Evolutionary conservation across 2,797 vertebrate genomes (phyloP).

Genomic region (Sebastes itinus): DNA sequence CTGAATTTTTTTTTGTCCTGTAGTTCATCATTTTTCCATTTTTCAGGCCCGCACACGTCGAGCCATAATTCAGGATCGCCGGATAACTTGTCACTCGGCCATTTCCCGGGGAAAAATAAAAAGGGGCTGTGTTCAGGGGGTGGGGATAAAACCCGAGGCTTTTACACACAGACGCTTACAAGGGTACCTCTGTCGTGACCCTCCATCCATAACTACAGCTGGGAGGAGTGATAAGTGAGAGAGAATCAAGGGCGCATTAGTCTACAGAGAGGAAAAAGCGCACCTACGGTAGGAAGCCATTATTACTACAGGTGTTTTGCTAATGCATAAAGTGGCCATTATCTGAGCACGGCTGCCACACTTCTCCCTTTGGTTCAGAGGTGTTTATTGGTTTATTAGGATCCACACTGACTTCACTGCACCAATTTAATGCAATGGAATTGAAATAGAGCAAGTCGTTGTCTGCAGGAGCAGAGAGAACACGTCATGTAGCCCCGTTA

Average conservation of each 20-base stretch:
- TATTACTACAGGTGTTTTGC: constrained; percentile 68
- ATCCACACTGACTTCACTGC: constrained; percentile 56
- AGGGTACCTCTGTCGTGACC: constrained; percentile 23
- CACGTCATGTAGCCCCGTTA: constrained; percentile 49
- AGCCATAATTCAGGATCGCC: constrained; percentile 59
- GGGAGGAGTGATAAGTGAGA: constrained; percentile 60
- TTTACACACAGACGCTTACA: constrained; percentile 47
- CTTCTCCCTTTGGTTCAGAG: constrained; percentile 52
- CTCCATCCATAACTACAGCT: constrained; percentile 51
- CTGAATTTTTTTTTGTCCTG: constrained; percentile 32
- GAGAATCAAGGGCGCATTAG: constrained; percentile 61
- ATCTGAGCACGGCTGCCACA: constrained; percentile 46
- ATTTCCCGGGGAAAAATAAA: constrained; percentile 53
- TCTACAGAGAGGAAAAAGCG: constrained; percentile 18
- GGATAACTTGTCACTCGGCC: constrained; percentile 65
- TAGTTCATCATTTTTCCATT: constrained; percentile 80
- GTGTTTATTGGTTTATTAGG: constrained; percentile 76
- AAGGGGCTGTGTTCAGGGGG: constrained; percentile 30
- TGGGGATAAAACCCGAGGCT: constrained; percentile 34
- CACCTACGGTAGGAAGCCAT: constrained; percentile 48
- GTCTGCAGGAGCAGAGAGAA: constrained; percentile 35
- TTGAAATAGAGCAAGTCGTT: constrained; percentile 54
- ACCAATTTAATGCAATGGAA: constrained; percentile 54
- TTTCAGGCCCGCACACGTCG: constrained; percentile 52
- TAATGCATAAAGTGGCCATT: constrained; percentile 71